Evolutionary conservation across 2,797 vertebrate species (phyloP).

Genomic region (Hydrolagus colliei): DNA sequence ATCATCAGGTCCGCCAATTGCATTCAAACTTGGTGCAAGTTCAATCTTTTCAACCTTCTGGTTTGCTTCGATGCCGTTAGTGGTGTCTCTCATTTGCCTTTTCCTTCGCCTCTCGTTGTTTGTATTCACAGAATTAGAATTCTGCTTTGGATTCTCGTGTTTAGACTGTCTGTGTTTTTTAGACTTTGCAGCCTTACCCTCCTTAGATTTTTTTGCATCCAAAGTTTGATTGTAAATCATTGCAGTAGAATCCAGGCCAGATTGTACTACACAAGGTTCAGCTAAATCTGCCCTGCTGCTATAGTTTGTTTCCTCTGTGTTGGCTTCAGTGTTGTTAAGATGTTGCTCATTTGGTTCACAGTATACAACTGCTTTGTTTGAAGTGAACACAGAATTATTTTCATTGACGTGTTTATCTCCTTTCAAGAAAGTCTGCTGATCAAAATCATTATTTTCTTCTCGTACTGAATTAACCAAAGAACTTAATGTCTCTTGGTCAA

Average conservation of each 20-base stretch:
- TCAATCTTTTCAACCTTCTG: not conserved
- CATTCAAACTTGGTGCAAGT: not conserved
- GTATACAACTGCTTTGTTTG: not conserved
- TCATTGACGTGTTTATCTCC: not conserved
- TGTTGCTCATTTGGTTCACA: slow-evolving; percentile 1
- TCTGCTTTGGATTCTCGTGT: not conserved
- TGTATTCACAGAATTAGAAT: not conserved
- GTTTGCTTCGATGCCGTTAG: not conserved
- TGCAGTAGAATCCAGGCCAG: not conserved
- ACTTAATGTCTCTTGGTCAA: not conserved
- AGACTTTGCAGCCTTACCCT: not conserved
- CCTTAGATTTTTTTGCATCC: not conserved
- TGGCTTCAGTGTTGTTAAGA: not conserved
- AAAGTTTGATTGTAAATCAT: not conserved
- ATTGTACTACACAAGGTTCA: not conserved
- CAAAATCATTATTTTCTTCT: not conserved
- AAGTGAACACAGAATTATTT: not conserved
- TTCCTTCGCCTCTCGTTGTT: not conserved
- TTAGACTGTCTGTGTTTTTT: not conserved
- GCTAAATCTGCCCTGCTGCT: not conserved
- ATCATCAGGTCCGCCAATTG: not conserved
- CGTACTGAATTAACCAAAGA: not conserved
- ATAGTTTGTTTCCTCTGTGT: not conserved
- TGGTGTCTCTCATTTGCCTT: not conserved
- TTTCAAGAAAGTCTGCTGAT: not conserved